phyloP scores from a whole-genome alignment of 2,113 vertebrate species.

The Pelusios castaneus region DNA sequence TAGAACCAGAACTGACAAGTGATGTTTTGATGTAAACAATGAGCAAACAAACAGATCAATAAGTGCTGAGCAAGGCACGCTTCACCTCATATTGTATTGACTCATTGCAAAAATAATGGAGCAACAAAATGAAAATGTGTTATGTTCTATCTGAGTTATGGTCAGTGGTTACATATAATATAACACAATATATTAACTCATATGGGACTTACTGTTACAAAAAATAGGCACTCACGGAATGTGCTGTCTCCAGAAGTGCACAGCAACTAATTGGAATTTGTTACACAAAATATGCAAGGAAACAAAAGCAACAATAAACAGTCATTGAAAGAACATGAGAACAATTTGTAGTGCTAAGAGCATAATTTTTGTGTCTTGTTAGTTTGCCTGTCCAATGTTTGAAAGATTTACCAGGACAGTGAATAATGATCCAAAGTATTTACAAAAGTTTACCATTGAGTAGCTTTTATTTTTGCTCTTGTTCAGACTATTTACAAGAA shows the following conservation, averaged over 20 bases:
- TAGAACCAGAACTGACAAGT: constrained; percentile 71
- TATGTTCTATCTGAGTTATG: constrained; percentile 80
- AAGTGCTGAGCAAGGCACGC: constrained; percentile 79
- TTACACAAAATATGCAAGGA: constrained; percentile 44
- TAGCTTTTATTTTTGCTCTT: constrained; percentile 45
- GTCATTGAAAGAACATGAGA: constrained; percentile 39
- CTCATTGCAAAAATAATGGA: constrained; percentile 76
- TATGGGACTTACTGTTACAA: constrained; percentile 62
- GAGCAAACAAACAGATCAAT: constrained; percentile 78
- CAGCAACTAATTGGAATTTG: constrained; percentile 50
- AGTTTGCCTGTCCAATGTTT: constrained; percentile 44
- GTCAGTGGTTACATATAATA: constrained; percentile 72
- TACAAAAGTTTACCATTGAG: constrained; percentile 41
- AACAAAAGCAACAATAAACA: constrained; percentile 62
- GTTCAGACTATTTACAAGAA: not conserved
- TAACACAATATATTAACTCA: constrained; percentile 76
- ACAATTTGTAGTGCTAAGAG: constrained; percentile 52
- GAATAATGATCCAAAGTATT: constrained; percentile 44
- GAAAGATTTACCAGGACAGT: constrained; percentile 44
- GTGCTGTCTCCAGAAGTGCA: constrained; percentile 47
- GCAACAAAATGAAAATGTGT: constrained; percentile 78
- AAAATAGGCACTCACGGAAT: constrained; percentile 55
- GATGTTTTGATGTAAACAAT: constrained; percentile 79
- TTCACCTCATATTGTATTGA: constrained; percentile 78
- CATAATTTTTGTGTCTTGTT: constrained; percentile 60